Base-by-base conservation (phyloP, 1,140 invertebrate genomes). In the Lepidotrigona ventralis region DNA sequence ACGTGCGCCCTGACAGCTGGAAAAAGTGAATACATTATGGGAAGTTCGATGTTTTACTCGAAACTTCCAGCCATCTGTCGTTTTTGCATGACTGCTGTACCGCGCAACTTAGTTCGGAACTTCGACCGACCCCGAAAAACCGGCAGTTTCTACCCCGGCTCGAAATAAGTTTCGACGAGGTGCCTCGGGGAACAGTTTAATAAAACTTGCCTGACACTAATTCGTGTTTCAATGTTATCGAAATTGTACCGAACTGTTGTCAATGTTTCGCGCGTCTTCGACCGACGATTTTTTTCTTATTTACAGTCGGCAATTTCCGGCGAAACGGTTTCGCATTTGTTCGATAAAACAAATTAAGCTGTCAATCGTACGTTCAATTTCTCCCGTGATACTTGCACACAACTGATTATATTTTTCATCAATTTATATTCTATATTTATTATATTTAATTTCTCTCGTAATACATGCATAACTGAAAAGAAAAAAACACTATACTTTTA, bases 71-170 rank as follows among this genome's bases (percentile, higher is more conserved):
- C 81, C 75, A 83, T 83, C 81, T 83, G 81, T 83, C 75, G 81
- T 83, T 83, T 79, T 83, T 83, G 73, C 81, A 79, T 78, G 56
- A 79, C 81, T 78, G 81, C 75, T 70, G 56, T 75, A 39, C 75
- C 53, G 54, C 51, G 54, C 66, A 70, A 71, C 68, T 83, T 78
- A 78, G 74, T 83, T 82, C 23, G 54, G 5, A 82, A 82, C 29
- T 76, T 76, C 23, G 17, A 0, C 23, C 26, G 23, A 75, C 17
- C 80, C 80, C 54, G 53, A 82, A 82, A 82, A 82, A 76, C 21
- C 46, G 4, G 19, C 9, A 54, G 79, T 54, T 74, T 39, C 26
- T 15, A 17, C 8, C n/a, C 9, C 60, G 53, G 6, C n/a, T 33
- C 72, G 80, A 51, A 76, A 76, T 69, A 82, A 82, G 72, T 76